These are phyloP conservation scores for Polydesmus complanatus DNA, from an alignment of 2,888 invertebrate genomes.

Conservation along the genomic window DNA sequence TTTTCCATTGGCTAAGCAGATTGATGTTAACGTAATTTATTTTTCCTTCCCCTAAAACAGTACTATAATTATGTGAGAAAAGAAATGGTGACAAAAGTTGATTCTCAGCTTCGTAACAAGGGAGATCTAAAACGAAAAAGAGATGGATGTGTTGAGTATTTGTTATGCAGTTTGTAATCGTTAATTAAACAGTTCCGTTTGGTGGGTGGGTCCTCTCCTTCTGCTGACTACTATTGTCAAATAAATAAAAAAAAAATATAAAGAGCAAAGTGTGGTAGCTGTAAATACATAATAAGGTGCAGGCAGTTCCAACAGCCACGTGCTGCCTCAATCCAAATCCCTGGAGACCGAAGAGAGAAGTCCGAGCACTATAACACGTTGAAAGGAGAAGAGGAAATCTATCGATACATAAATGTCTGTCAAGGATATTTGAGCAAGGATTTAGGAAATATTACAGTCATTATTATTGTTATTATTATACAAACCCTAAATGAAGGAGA, in stretches of 20 bases:
- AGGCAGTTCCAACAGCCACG: neutral
- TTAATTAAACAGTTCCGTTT: neutral
- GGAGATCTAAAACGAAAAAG: too few species aligned
- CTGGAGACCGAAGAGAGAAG: neutral
- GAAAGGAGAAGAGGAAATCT: neutral
- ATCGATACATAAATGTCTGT: neutral
- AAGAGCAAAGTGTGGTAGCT: neutral
- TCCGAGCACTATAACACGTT: neutral
- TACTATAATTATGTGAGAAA: too few species aligned
- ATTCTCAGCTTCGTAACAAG: too few species aligned
- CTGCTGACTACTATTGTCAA: neutral
- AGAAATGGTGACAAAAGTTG: too few species aligned
- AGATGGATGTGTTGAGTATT: too few species aligned
- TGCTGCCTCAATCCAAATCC: neutral
- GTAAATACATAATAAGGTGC: neutral
- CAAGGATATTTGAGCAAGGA: neutral
- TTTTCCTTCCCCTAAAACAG: too few species aligned
- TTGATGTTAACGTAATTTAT: too few species aligned
- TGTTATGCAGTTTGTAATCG: too few species aligned
- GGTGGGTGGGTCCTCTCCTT: too few species aligned
- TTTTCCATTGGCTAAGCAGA: too few species aligned
- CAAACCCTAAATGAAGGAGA: neutral
- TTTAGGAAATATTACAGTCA: neutral
- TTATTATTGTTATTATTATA: neutral
- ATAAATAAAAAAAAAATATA: neutral